Evolutionary conservation across 2,797 vertebrate species (phyloP), one percentile per base, ranked within the genome.

Genomic region (Columba guinea): DNA sequence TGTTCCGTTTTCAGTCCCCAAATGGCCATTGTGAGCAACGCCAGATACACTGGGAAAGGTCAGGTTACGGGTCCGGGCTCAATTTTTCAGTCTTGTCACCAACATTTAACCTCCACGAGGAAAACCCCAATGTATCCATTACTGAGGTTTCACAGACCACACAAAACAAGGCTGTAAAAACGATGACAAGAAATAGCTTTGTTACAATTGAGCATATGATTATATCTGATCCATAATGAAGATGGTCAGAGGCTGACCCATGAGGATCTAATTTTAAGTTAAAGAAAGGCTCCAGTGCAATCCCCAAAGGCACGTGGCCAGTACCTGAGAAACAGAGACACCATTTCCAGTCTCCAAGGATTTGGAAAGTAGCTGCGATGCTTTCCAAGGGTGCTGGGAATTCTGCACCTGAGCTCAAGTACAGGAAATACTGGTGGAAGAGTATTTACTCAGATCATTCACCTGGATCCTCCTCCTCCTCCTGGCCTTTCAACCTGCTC

Each of bases 1-100:
- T 89, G 93, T 93, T 91, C 94, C 90, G 79, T 74, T 90, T 56
- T 55, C 85, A 80, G 79, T 74, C 48, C 87, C 93, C 93, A 90
- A 64, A 94, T 49, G 88, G 91, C 85, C 76, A 37, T 16, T 8
- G 48, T 30, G 27, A 90, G 48, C 63, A n/a, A 58, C 3, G 21
- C 80, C 81, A 87, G 74, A 63, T 41, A 65, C 67, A 4, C 27
- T 10, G 56, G 59, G 28, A 52, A 44, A 63, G 83, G 85, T n/a
- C 2, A 22, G 76, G 77, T 62, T 56, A 34, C 24, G 27, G 67
- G 75, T 44, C 62, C 75, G 18, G 58, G 34, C 32, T 63, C 37
- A 41, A n/a, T 13, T 27, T 28, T 53, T 44, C 51, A 59, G 16
- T 26, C 51, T 15, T 68, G 51, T 46, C 87, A 44, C 35, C 21